Percentiles rank a stretch among this genome's conserved stretches.
phyloP scores from a whole-genome alignment of 2,113 vertebrate genomes.

The Oryzias melastigma region DNA sequence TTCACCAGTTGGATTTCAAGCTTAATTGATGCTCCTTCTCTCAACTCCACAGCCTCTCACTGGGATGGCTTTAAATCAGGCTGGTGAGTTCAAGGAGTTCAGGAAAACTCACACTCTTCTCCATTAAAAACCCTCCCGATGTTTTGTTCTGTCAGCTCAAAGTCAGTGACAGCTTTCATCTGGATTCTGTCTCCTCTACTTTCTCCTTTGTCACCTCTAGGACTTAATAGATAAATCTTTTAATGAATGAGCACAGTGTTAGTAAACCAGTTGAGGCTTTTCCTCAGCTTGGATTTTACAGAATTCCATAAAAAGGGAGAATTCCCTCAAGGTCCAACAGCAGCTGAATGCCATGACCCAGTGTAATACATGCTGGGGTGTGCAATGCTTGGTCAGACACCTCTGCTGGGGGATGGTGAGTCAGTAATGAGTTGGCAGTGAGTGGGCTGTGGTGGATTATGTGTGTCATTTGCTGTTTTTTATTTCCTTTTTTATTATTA shows the following conservation, averaged over 20 bases:
- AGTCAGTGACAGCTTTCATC: conserved; percentile 21
- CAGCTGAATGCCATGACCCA: conserved; percentile 17
- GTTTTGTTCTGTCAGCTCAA: not conserved
- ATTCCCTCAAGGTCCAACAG: conserved; percentile 8
- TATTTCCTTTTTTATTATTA: conserved; percentile 27
- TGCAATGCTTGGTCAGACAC: conserved; percentile 51
- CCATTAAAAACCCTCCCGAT: not conserved
- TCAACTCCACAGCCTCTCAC: conserved; percentile 19
- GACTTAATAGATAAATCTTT: conserved; percentile 19
- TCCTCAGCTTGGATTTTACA: conserved; percentile 1
- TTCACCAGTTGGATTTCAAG: conserved; percentile 4
- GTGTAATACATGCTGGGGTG: conserved; percentile 43
- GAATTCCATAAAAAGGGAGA: conserved; percentile 3
- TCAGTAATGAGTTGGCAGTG: conserved; percentile 50
- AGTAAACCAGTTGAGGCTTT: not conserved
- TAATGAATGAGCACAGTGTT: conserved; percentile 17
- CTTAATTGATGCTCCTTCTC: conserved; percentile 19
- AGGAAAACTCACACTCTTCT: conserved; percentile 2
- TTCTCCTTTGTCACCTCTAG: conserved; percentile 17
- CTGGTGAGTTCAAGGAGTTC: conserved; percentile 29
- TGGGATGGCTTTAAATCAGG: conserved; percentile 24
- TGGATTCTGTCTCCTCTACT: conserved; percentile 18
- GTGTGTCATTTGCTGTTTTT: conserved; percentile 33
- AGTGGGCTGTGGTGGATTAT: conserved; percentile 47
- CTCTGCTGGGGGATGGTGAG: conserved; percentile 50